Conservation (phyloP, 2,797 vertebrate species). For the Sitta carolinensis region DNA sequence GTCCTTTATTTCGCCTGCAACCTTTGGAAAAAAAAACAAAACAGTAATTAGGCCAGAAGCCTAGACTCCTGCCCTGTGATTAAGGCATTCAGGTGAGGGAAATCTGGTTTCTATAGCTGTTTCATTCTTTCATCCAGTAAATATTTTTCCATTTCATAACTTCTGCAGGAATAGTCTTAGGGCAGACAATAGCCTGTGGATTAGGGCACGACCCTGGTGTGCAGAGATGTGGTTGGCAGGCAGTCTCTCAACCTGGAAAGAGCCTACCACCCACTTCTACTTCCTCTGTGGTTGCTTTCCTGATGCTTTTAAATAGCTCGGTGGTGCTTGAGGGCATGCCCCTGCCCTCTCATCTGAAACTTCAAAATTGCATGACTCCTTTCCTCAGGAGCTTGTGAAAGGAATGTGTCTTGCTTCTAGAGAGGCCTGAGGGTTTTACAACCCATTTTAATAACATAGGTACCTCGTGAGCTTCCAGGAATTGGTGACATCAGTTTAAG, state of each 20-base stretch:
- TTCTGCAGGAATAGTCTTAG: neutral
- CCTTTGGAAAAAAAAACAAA: neutral
- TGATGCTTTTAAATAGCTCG: neutral
- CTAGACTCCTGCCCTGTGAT: neutral
- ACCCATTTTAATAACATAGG: neutral
- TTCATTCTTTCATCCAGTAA: slow-evolving; percentile 4
- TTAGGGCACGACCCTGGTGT: neutral
- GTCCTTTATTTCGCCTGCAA: slow-evolving; percentile 42
- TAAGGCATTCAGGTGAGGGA: neutral
- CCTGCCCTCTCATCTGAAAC: neutral
- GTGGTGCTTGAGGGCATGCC: neutral
- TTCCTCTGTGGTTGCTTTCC: slow-evolving; percentile 20
- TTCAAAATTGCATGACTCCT: slow-evolving; percentile 5
- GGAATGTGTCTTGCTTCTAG: neutral
- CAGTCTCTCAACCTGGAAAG: neutral
- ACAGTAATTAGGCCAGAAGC: neutral
- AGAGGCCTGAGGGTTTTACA: neutral
- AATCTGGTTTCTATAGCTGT: neutral
- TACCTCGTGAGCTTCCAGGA: neutral
- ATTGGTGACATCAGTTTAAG: neutral
- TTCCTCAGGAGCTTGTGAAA: slow-evolving; percentile 23
- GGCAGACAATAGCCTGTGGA: neutral
- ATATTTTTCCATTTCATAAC: neutral
- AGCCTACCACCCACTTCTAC: neutral
- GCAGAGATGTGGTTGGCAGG: neutral